Base-by-base conservation (phyloP, 2,797 vertebrate species). In the Salarias fasciatus region DNA sequence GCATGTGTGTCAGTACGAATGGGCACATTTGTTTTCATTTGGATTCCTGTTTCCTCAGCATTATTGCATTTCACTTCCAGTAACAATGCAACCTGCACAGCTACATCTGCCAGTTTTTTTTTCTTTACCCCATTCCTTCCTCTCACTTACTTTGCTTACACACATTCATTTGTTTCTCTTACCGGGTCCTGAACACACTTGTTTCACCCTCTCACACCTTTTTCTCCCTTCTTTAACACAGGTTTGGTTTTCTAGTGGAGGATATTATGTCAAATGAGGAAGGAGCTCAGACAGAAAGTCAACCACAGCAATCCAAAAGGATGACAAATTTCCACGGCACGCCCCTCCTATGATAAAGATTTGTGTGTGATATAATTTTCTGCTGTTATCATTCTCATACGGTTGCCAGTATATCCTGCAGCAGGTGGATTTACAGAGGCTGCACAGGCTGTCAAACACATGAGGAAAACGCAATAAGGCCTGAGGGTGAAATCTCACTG, bases 1-100 rank as follows among this genome's bases (percentile, higher is more conserved):
- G 62, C 57, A 60, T 69, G 59, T 53, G 58, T 82, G 65, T 73
- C 56, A 42, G 64, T 67, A 61, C 75, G 79, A 87, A 89, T 63
- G 53, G 64, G 48, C 45, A 69, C 79, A 92, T 92, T 91, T 91
- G 82, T 92, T 91, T 91, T 91, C 87, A 90, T 92, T 92, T 88
- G 79, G 75, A 69, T 63, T 76, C 61, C 63, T 69, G 84, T 86
- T 81, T 85, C 75, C 83, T 84, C 78, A 5, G 81, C 75, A 69
- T 81, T 60, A 79, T 77, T 80, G 63, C 61, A 68, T 80, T 80
- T 84, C 52, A 53, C 47, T 49, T 51, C 41, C 69, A 56, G 47
- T 60, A 63, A 79, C 63, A 80, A 67, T 77, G 37, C 54, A 69
- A 28, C 52, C 77, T 37, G 31, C 37, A 52, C 14, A 8, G 42